phyloP scores from a whole-genome alignment of 2,113 vertebrate genomes.

The Todiramphus saurophagus region DNA sequence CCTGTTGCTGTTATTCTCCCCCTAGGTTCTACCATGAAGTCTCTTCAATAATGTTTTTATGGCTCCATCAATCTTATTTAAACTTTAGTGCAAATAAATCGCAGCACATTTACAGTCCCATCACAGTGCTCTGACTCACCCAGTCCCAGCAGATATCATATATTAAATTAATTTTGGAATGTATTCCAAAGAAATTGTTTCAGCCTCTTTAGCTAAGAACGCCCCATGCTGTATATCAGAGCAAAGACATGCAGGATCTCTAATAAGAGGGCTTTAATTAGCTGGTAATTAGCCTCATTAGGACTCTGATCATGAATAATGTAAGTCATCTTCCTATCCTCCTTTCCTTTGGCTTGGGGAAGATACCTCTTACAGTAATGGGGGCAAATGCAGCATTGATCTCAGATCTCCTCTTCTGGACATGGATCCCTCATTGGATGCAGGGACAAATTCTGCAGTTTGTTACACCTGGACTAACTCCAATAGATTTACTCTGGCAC shows the following conservation, averaged over 20 bases:
- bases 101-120: slow-evolving; percentile 41
- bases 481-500: background rate
- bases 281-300: slow-evolving; percentile 24
- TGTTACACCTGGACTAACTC: background rate
- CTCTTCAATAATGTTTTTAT: slow-evolving; percentile 38
- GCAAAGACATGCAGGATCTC: background rate
- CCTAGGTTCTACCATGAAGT: background rate
- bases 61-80: slow-evolving; percentile 67
- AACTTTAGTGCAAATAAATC: slow-evolving; percentile 45
- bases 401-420: background rate
- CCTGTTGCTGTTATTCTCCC: background rate
- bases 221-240: background rate
- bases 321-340: background rate
- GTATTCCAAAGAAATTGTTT: slow-evolving; percentile 54
- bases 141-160: slow-evolving; percentile 11
- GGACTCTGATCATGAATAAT: background rate
- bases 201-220: slow-evolving; percentile 36
- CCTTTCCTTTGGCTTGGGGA: background rate
- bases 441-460: background rate
- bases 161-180: slow-evolving; percentile 69
- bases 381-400: background rate
- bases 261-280: background rate
- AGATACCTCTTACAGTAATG: background rate
- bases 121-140: slow-evolving; percentile 68
- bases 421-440: rapidly evolving